phyloP scores from a whole-genome alignment of 2,888 invertebrate species.

The Diadegma fenestrale region DNA sequence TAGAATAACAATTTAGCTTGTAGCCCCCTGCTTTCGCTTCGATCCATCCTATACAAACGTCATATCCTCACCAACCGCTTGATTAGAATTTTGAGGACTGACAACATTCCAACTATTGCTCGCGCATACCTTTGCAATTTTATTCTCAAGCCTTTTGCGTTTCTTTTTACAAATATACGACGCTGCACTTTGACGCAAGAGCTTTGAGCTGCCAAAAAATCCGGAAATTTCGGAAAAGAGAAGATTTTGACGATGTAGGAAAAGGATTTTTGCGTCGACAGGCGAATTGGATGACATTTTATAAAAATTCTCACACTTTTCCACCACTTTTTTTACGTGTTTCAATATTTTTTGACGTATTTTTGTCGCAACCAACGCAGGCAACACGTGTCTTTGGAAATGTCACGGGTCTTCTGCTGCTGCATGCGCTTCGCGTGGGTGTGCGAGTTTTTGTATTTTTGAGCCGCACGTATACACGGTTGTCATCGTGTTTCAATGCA shows the following conservation, averaged over 20 bases:
- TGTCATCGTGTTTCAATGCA: not conserved
- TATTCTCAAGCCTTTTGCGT: not conserved
- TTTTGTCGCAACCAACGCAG: not conserved
- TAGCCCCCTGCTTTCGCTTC: not conserved
- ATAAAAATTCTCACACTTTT: not conserved
- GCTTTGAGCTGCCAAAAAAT: too few relatives aligned
- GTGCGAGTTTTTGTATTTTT: not conserved
- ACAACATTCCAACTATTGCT: not conserved
- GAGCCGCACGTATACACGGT: not conserved
- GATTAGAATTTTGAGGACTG: not conserved
- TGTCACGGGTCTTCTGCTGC: not conserved
- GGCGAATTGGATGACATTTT: too few relatives aligned
- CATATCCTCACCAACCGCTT: not conserved
- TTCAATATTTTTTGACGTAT: not conserved
- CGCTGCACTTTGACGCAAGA: not conserved
- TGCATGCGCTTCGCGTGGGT: not conserved
- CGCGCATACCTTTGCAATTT: not conserved
- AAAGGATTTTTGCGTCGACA: too few relatives aligned
- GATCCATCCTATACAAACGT: not conserved
- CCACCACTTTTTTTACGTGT: too few relatives aligned
- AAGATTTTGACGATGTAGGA: too few relatives aligned
- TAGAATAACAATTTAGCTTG: conserved; percentile 13
- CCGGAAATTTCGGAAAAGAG: too few relatives aligned
- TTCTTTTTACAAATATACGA: not conserved
- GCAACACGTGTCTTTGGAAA: not conserved